Conservation (phyloP, 1,140 invertebrate genomes). For the Dendroctonus valens region DNA sequence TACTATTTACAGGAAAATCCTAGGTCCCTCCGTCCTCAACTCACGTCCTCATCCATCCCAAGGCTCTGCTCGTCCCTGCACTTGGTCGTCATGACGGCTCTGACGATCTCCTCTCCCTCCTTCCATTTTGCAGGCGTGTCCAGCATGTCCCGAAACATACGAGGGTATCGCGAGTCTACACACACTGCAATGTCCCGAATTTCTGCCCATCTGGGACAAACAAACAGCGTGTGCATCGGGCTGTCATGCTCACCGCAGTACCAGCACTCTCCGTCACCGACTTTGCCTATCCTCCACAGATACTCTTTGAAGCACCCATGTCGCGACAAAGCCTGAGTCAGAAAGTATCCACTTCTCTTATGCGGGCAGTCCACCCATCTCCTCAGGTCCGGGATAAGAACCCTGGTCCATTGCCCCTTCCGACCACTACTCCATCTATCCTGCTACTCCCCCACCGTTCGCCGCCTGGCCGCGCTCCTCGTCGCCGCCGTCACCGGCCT, state of each 20-base stretch:
- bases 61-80: no score
- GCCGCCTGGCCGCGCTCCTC: not conserved
- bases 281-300: slow-evolving; percentile 15
- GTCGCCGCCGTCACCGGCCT: not conserved
- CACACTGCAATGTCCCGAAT: no score
- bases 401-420: slow-evolving; percentile 22
- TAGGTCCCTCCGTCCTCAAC: no score
- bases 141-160: no score
- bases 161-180: no score
- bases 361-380: slow-evolving; percentile 17
- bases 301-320: slow-evolving; percentile 26
- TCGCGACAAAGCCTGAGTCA: slow-evolving; percentile 21
- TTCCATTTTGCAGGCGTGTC: no score
- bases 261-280: slow-evolving; percentile 9
- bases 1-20: no score
- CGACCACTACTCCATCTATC: not conserved
- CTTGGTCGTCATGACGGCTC: no score
- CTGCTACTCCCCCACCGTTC: not conserved
- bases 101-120: no score
- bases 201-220: slow-evolving; percentile 30
- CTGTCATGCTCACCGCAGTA: slow-evolving; percentile 12
- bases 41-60: no score
- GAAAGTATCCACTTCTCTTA: not conserved
- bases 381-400: slow-evolving; percentile 13
- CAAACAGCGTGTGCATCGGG: slow-evolving; percentile 10